Base-by-base conservation (phyloP, 2,113 vertebrate species). In the Pluvianellus socialis region DNA sequence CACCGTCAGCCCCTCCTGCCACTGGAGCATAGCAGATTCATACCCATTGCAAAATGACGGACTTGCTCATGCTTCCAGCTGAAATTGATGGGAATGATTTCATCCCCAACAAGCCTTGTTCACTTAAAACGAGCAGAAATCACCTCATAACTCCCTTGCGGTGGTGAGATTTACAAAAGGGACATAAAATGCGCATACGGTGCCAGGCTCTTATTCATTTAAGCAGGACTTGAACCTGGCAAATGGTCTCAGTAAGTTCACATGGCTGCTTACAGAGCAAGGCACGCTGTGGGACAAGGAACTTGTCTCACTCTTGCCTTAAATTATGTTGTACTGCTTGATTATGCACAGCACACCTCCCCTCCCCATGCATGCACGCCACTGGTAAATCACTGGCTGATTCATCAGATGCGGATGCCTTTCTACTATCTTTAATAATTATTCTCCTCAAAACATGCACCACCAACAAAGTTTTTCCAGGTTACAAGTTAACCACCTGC, bases 401-500 rank as follows among this genome's bases (percentile, higher is more conserved):
- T 59, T 80, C 86, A 71, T 68, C 52, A 56, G 55, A 77, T 20
- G 56, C 76, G 12, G 38, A 50, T 70, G 74, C 44, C 70, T 84
- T 89, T 67, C 61, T 85, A 73, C 75, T 88, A 84, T 86, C 94
- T 94, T 63, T 33, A 56, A 18, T 67, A 84, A 95, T 74, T 73
- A 44, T 68, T 83, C 65, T 88, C 24, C 56, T 77, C 58, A 26
- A 52, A 95, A 94, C 44, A 72, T 58, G 66, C 76, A 96, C 83
- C 86, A 84, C 72, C 89, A 94, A 5, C 90, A 59, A 95, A 95
- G 89, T 91, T 97, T 97, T 97, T 96, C 92, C 91, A 91, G 91
- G 92, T 91, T 97, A 90, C 89, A 94, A 91, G 91, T 94, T 95
- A 95, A 95, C 94, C 95, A 96, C 91, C 96, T 95, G 91, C 95